Base-by-base conservation (phyloP, 2,113 vertebrate species). In the Phalacrocorax pelagicus region DNA sequence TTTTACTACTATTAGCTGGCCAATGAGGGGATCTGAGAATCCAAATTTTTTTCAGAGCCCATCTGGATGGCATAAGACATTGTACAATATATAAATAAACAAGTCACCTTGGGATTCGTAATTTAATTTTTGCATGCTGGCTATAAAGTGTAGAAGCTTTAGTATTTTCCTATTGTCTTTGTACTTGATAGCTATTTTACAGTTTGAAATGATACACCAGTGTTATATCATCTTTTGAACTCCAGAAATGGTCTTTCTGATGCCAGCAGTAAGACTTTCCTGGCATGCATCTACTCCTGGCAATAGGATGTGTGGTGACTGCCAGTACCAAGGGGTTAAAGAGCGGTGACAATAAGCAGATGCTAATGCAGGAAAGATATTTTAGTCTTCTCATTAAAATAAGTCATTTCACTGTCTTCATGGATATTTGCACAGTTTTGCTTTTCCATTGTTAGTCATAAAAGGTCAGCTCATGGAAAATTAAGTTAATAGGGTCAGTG, bases 401-500 rank as follows among this genome's bases (percentile, higher is more conserved):
- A 97, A 97, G 97, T 98, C 93, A 98, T 98, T 98, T 98, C 95
- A 97, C 95, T 96, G 93, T 97, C 97, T 98, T 98, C 98, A 98
- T 98, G 98, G 97, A 90, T 98, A 97, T 98, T 98, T 98, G 96
- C 97, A 98, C 98, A 98, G 97, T 98, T 98, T 98, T 98, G 97
- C 96, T 97, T 97, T 97, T 97, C 97, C 93, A 97, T 97, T 98
- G 98, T 98, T 98, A 97, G 96, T 98, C 97, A 97, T 98, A 97
- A 98, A 98, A 98, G 98, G 98, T 98, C 98, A 98, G 95, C 89
- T 96, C 55, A 70, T 96, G 95, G 97, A 98, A 98, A 98, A 98
- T 98, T 98, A 98, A 98, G 97, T 98, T 98, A 98, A 98, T 98
- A 98, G 98, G 98, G 98, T 98, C 98, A 98, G 88, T 97, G 95